These are phyloP conservation scores for Pseudochirops cupreus DNA, from an alignment of 2,797 vertebrate genomes.

Conservation along the genomic window DNA sequence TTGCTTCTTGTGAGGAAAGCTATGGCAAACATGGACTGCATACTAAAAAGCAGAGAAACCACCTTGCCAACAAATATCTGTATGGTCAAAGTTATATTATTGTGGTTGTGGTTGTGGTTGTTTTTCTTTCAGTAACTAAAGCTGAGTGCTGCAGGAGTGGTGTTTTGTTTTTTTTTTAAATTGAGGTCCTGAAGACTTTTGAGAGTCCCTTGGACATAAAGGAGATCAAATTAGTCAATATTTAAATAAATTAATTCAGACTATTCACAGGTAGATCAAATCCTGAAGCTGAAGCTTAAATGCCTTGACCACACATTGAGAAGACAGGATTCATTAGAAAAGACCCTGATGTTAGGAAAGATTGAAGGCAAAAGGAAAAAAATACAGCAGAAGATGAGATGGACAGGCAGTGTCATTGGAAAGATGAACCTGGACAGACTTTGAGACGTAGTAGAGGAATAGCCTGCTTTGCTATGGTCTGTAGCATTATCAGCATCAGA, in stretches of 20 bases:
- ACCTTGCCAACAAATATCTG: not conserved
- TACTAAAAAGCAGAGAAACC: not conserved
- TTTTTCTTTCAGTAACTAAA: not conserved
- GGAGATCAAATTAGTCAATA: not conserved
- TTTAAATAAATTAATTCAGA: not conserved
- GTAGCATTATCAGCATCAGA: not conserved
- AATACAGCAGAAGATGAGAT: not conserved
- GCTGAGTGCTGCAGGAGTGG: not conserved
- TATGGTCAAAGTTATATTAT: not conserved
- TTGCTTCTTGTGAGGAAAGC: not conserved
- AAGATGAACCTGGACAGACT: not conserved
- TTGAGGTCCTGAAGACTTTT: not conserved
- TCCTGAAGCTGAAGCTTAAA: not conserved
- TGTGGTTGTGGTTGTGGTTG: no score
- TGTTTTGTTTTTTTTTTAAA: no score
- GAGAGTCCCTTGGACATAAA: not conserved
- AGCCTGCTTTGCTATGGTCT: not conserved
- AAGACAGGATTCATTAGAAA: not conserved
- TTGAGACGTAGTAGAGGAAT: not conserved
- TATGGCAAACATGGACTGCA: not conserved
- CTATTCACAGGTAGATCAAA: not conserved
- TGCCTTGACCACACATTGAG: not conserved
- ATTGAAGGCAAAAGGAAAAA: not conserved
- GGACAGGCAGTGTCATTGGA: not conserved
- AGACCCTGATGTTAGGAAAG: not conserved